Evolutionary conservation across 1,140 invertebrate species (phyloP).

Genomic region (Zaprionus ornatus): DNA sequence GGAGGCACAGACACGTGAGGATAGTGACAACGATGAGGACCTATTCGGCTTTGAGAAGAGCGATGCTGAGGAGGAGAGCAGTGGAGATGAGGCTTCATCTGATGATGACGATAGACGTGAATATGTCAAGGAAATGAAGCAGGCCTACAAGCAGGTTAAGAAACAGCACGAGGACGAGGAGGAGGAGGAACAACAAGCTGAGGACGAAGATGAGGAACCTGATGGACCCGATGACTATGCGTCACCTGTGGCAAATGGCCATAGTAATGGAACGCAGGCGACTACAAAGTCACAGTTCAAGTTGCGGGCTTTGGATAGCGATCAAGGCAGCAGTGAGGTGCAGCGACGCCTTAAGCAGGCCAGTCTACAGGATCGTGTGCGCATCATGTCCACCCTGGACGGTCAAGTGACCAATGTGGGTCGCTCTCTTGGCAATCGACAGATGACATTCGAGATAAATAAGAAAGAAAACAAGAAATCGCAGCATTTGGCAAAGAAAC

Average conservation of each 20-base stretch:
- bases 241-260: conserved; percentile 42
- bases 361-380: conserved; percentile 89
- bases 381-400: conserved; percentile 85
- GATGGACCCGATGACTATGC: conserved; percentile 34
- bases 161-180: conserved; percentile 83
- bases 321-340: conserved; percentile 37
- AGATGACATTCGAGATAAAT: conserved; percentile 90
- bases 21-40: conserved; percentile 84
- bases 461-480: conserved; percentile 84
- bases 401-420: conserved; percentile 86
- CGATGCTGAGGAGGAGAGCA: conserved; percentile 54
- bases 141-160: conserved; percentile 87
- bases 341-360: conserved; percentile 85
- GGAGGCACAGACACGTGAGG: conserved; percentile 72
- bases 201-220: conserved; percentile 30
- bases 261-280: not conserved
- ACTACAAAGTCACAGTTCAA: conserved; percentile 48
- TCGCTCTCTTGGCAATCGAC: conserved; percentile 87
- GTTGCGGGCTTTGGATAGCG: conserved; percentile 49
- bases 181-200: conserved; percentile 9
- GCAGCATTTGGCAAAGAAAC: conserved; percentile 75
- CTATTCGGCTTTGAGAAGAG: conserved; percentile 78
- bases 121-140: conserved; percentile 92
- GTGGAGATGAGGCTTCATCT: conserved; percentile 85
- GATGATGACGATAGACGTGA: conserved; percentile 93